A percentile compares a stretch with the other conserved stretches of the same genome.
phyloP scores from a whole-genome alignment of 2,113 vertebrate species.

The Daphoenositta chrysoptera region DNA sequence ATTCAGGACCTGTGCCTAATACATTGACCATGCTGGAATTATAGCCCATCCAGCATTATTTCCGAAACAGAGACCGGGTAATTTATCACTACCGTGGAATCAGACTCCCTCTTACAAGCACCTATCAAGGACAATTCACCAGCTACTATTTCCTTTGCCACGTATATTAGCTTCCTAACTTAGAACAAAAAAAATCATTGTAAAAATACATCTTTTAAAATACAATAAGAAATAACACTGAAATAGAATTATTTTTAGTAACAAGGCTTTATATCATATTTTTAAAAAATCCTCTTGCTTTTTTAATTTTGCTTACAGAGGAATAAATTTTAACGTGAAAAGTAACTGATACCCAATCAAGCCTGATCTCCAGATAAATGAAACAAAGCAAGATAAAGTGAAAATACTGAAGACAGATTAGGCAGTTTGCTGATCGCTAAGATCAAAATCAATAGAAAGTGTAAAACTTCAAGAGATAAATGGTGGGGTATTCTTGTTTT shows the following conservation, averaged over 20 bases:
- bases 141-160: not conserved
- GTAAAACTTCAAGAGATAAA: constrained; percentile 29
- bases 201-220: not conserved
- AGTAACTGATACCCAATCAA: not conserved
- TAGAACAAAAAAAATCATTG: not conserved
- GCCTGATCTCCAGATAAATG: not conserved
- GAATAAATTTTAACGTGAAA: not conserved
- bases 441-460: constrained; percentile 19
- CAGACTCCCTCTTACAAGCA: not conserved
- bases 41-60: not conserved
- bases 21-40: not conserved
- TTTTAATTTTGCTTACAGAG: not conserved
- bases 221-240: not conserved
- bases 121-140: not conserved
- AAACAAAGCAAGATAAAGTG: constrained; percentile 2
- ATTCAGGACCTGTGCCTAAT: not conserved
- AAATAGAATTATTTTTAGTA: not conserved
- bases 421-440: not conserved
- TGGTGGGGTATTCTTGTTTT: not conserved
- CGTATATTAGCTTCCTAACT: not conserved
- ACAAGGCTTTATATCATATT: not conserved
- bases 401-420: constrained; percentile 6
- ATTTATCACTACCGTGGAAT: not conserved
- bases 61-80: not conserved
- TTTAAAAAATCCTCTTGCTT: not conserved